Percentiles rank a stretch among this genome's conserved stretches.
Conservation (phyloP, 1,140 invertebrate genomes). For the Eurytemora carolleeae region DNA sequence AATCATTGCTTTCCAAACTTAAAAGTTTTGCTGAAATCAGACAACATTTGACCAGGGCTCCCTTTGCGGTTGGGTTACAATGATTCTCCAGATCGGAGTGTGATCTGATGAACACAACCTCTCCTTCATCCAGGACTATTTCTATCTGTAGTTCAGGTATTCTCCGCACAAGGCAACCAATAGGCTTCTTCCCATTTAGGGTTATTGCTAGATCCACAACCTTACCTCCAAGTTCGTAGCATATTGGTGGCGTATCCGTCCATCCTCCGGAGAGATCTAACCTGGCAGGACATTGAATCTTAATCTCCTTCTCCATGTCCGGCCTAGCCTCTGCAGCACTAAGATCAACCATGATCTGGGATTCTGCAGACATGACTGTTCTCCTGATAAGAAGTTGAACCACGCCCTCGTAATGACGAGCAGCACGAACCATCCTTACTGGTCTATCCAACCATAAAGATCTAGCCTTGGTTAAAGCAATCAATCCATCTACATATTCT, state of each 20-base stretch:
- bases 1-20: too few species aligned
- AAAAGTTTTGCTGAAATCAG: constrained; percentile 29
- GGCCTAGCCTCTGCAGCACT: neutral
- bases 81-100: constrained; percentile 29
- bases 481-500: constrained; percentile 23
- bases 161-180: too few species aligned
- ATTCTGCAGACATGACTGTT: constrained; percentile 19
- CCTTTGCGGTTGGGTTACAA: constrained; percentile 28
- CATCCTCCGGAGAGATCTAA: constrained; percentile 34
- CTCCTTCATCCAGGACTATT: too few species aligned
- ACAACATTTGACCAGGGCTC: constrained; percentile 31
- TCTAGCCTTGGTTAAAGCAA: constrained; percentile 24
- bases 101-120: constrained; percentile 22
- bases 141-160: too few species aligned
- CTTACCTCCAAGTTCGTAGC: constrained; percentile 33
- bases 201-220: constrained; percentile 29
- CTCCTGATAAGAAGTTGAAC: constrained; percentile 30
- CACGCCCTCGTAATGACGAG: constrained; percentile 33
- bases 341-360: neutral
- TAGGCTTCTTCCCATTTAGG: constrained; percentile 27
- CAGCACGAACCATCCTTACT: constrained; percentile 29
- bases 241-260: constrained; percentile 36
- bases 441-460: constrained; percentile 27
- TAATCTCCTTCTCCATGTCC: constrained; percentile 25
- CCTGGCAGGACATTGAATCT: constrained; percentile 31